Conservation (phyloP, 2,888 invertebrate species). For the Euphydryas editha region DNA sequence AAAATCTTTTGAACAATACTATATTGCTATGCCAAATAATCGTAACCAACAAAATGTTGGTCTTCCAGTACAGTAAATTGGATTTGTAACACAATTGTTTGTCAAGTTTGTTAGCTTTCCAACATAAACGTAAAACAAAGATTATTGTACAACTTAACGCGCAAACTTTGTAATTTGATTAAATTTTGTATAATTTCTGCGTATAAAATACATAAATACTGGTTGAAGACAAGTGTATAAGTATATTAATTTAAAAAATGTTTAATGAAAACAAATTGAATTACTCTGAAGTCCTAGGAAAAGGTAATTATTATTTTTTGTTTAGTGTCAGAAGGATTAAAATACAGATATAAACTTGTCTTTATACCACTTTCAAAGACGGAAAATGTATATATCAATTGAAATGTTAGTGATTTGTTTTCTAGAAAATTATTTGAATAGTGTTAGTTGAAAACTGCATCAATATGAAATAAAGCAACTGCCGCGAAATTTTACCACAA, state of each 20-base stretch:
- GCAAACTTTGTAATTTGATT: no score
- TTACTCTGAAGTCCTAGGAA: background rate
- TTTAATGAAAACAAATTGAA: background rate
- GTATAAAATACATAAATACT: background rate
- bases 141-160: no score
- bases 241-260: background rate
- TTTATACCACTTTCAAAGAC: background rate
- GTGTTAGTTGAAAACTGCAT: background rate
- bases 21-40: constrained; percentile 1
- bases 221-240: background rate
- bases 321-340: background rate
- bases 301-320: background rate
- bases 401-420: background rate
- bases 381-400: constrained; percentile 1
- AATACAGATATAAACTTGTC: background rate
- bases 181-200: no score
- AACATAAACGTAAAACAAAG: background rate
- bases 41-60: background rate
- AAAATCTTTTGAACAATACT: constrained; percentile 1
- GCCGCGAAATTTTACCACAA: background rate
- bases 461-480: background rate
- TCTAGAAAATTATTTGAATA: background rate
- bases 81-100: background rate
- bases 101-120: background rate
- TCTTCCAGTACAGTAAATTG: background rate